Base-by-base conservation (phyloP, 1,140 invertebrate genomes). In the Apis laboriosa region DNA sequence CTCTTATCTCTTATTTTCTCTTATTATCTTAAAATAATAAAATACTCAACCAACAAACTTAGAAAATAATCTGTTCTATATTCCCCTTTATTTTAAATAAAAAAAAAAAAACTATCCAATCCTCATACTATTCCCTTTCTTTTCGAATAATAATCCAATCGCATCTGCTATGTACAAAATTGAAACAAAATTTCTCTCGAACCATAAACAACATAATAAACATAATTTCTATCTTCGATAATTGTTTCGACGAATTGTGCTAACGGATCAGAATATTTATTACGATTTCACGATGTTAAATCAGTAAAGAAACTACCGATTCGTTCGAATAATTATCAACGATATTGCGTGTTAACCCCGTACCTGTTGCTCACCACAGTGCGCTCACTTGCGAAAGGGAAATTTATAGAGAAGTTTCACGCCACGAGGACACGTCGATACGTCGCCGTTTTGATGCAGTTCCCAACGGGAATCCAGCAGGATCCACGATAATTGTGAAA, bases 401-500 rank as follows among this genome's bases (percentile, higher is more conserved):
- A 68, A 77, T 77, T 68, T 77, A 68, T 68, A 43, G 53, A 70
- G 64, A 70, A 60, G 21, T 28, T 53, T 15, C 9, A 17, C 13
- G 49, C 19, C 4, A 49, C 72, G 72, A 51, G 60, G 74, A 64
- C 61, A 43, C n/a, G 24, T 60, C 75, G 49, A 66, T 55, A 55
- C 24, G 13, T 24, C 13, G 61, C 34, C 19, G 61, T 66, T 55
- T 34, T n/a, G 51, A 21, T 63, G 24, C 74, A 21, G 9, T 64
- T 28, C 74, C 34, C 43, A 53, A 76, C 43, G 17, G 24, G 49
- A 64, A n/a, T n/a, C n/a, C n/a, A n/a, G 13, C 74, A 34, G 2
- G 11, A 17, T 9, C 15, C 15, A 34, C 67, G 72, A 17, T 11
- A 11, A 19, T 86, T 86, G 56, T 53, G 73, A 84, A 75, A 74